phyloP scores from a whole-genome alignment of 2,888 invertebrate genomes.

The Ennomos quercinarius region DNA sequence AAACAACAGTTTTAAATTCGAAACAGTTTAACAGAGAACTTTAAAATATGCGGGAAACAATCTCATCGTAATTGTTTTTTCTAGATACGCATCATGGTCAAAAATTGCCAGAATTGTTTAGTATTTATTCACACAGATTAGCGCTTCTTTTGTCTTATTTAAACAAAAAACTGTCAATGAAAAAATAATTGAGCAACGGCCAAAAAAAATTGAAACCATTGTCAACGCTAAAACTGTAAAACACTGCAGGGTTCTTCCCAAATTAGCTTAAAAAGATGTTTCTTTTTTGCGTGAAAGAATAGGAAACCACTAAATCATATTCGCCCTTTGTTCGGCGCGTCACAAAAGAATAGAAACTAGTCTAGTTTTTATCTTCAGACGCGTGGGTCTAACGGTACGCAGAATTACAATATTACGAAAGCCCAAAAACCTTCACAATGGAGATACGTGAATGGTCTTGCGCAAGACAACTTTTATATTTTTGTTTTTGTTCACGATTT shows the following conservation, averaged over 20 bases:
- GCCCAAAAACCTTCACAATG: constrained; percentile 71
- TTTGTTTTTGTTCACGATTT: constrained; percentile 73
- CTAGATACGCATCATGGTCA: constrained; percentile 24
- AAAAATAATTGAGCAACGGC: neutral
- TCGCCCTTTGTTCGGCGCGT: constrained; percentile 66
- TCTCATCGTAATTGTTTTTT: constrained; percentile 31
- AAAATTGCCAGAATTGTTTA: constrained; percentile 20
- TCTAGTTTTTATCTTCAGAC: constrained; percentile 69
- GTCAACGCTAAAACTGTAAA: constrained; percentile 14
- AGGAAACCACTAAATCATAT: constrained; percentile 76
- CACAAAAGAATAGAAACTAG: constrained; percentile 73
- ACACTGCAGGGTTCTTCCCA: constrained; percentile 37
- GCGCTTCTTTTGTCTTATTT: constrained; percentile 20
- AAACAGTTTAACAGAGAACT: constrained; percentile 50
- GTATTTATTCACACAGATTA: constrained; percentile 8
- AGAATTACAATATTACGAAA: constrained; percentile 65
- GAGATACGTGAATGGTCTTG: constrained; percentile 71
- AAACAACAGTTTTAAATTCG: constrained; percentile 61
- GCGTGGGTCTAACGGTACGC: constrained; percentile 74
- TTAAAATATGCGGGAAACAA: constrained; percentile 31
- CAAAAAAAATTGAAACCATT: constrained; percentile 13
- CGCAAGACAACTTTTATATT: constrained; percentile 66
- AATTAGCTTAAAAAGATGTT: constrained; percentile 39
- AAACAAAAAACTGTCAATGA: constrained; percentile 17
- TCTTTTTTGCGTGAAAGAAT: constrained; percentile 46